Conservation (phyloP, 1,140 invertebrate genomes). For the Drosophila sturtevanti region DNA sequence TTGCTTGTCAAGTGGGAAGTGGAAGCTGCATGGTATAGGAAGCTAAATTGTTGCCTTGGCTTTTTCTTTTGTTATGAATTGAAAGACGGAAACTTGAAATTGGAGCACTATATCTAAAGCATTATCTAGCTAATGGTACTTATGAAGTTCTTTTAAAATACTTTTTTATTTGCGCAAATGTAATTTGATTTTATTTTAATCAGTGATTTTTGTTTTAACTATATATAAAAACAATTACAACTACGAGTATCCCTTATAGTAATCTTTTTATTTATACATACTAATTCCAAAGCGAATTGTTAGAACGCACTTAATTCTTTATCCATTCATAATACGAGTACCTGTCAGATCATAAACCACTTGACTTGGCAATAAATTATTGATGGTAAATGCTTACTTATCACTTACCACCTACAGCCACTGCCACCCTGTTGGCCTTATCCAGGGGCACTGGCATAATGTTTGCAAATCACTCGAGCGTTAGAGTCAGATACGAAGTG, state of each 20-base stretch:
- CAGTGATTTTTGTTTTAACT: no score
- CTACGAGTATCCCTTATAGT: no score
- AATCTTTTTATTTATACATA: no score
- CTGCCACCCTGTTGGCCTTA: background rate
- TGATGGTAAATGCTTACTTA: conserved; percentile 20
- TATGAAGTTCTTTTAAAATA: background rate
- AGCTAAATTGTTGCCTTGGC: conserved; percentile 4
- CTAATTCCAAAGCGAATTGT: background rate
- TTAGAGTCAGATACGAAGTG: conserved; percentile 15
- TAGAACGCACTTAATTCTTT: background rate
- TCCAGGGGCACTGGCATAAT: conserved; percentile 48
- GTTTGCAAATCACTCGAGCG: conserved; percentile 56
- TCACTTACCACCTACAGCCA: conserved; percentile 18
- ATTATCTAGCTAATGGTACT: background rate
- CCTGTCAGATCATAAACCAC: background rate
- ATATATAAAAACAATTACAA: no score
- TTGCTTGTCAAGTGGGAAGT: conserved; percentile 13
- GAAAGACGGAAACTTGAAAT: conserved; percentile 3
- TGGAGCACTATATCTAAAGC: background rate
- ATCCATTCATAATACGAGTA: background rate
- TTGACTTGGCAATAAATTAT: conserved; percentile 9
- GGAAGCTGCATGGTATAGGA: conserved; percentile 1
- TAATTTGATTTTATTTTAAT: no score
- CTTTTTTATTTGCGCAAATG: background rate
- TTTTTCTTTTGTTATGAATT: conserved; percentile 1